Base-by-base conservation (phyloP, 2,797 vertebrate genomes). In the Orientallactaga sibirica region DNA sequence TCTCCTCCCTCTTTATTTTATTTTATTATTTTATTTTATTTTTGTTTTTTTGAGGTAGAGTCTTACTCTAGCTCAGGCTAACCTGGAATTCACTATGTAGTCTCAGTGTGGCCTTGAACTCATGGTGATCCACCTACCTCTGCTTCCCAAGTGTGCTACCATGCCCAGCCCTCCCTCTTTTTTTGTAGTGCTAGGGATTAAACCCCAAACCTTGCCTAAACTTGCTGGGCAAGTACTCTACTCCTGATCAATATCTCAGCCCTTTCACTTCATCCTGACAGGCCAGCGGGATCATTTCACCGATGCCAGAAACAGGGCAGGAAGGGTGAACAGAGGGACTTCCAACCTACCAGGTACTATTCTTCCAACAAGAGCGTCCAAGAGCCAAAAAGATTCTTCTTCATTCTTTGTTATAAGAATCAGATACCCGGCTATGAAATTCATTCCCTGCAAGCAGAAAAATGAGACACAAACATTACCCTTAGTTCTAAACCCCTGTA, bases 371-470 rank as follows among this genome's bases (percentile, higher is more conserved):
- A 99, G 98, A 43, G 99, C 99, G 70, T 99, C 99, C 94, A 99
- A 97, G 79, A 99, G 98, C 99, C 99, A 99, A 95, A 99, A 99
- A 3, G 99, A 99, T 67, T 99, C 99, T 86, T 99, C 99, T 96
- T 99, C 99, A 16, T 98, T 99, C 98, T 99, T 99, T 52, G 99
- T 99, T 94, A 99, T 98, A 92, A 99, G 99, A 93, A 99, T 98
- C 93, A 99, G 98, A 96, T 99, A 99, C 27, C 99, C 99, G 14
- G 99, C 99, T 82, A 99, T 98, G 97, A 99, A 99, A 97, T 99
- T 99, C 99, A 99, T 99, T 76, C 99, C 99, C 99, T 99, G 98
- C 83, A 98, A 98, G 0, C 88, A 89, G 96, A 93, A 58, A 62
- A 94, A 85, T 3, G 68, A 74, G 93, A 70, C 68, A 91, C 58